phyloP scores from a whole-genome alignment of 2,113 vertebrate genomes.

The Proterorhinus semilunaris region DNA sequence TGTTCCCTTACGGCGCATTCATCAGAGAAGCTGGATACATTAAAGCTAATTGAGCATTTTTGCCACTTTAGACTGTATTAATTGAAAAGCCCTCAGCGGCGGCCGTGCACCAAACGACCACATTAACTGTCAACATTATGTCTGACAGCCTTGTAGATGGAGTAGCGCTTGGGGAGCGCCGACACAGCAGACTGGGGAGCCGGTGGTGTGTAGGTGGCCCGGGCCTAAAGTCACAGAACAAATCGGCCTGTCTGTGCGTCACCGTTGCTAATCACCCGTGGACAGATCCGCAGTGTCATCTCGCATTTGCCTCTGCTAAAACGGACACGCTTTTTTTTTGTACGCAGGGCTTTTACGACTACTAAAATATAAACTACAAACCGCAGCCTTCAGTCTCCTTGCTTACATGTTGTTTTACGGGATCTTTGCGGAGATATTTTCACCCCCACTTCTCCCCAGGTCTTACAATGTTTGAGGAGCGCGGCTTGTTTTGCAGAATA shows the following conservation, averaged over 20 bases:
- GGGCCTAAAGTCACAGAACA: slow-evolving; percentile 63
- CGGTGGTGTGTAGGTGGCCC: slow-evolving; percentile 52
- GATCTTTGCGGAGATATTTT: slow-evolving; percentile 49
- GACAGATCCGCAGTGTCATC: slow-evolving; percentile 49
- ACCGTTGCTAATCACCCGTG: slow-evolving; percentile 46
- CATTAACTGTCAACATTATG: slow-evolving; percentile 70
- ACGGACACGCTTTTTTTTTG: slow-evolving; percentile 26
- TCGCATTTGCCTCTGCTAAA: slow-evolving; percentile 41
- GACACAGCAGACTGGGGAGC: slow-evolving; percentile 36
- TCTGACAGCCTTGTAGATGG: slow-evolving; percentile 63
- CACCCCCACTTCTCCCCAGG: slow-evolving; percentile 45
- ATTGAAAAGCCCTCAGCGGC: slow-evolving; percentile 70
- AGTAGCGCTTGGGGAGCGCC: slow-evolving; percentile 56
- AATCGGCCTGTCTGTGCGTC: slow-evolving; percentile 43
- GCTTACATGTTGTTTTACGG: slow-evolving; percentile 46
- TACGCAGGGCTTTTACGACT: slow-evolving; percentile 13
- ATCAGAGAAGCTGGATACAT: slow-evolving; percentile 58
- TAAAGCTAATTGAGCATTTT: slow-evolving; percentile 71
- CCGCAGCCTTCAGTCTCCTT: slow-evolving; percentile 48
- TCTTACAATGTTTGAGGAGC: slow-evolving; percentile 48
- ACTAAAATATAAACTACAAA: slow-evolving; percentile 45
- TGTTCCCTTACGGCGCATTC: slow-evolving; percentile 47
- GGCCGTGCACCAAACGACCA: slow-evolving; percentile 69
- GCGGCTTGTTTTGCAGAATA: slow-evolving; percentile 41
- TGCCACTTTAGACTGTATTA: slow-evolving; percentile 68